Conservation (phyloP, 92 coral and sea anemone genomes). For the Phenganax subtilis region DNA sequence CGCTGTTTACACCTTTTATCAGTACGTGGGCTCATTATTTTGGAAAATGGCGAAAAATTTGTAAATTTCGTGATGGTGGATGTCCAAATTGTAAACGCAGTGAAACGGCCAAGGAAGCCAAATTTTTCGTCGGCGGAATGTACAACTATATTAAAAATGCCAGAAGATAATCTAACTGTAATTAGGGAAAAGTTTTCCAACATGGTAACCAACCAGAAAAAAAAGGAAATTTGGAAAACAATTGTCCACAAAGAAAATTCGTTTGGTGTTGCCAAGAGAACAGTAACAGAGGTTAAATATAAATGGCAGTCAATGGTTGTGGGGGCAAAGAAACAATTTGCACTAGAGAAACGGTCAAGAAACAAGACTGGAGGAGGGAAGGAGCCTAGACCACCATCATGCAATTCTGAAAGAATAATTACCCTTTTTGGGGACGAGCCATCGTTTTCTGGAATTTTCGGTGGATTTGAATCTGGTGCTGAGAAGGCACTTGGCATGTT, state of each 20-base stretch:
- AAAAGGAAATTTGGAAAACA: conserved; percentile 29
- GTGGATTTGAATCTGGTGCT: conserved; percentile 45
- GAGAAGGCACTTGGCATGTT: not conserved
- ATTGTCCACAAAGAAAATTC: conserved; percentile 22
- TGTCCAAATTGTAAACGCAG: not conserved
- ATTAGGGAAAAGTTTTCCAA: conserved; percentile 28
- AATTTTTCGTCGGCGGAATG: conserved; percentile 45
- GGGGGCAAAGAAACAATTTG: conserved; percentile 20
- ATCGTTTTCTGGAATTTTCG: conserved; percentile 44
- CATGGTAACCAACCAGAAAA: conserved; percentile 25
- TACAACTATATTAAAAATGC: conserved; percentile 26
- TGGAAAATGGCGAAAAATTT: not conserved
- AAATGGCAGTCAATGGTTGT: conserved; percentile 42
- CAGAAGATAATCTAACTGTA: not conserved
- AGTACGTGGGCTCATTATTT: conserved; percentile 14
- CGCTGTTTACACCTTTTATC: not conserved
- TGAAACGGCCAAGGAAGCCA: conserved; percentile 28
- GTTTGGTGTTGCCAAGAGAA: conserved; percentile 21
- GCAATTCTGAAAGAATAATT: conserved; percentile 29
- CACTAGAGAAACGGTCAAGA: not conserved
- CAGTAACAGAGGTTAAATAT: conserved; percentile 33
- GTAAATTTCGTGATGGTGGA: not conserved
- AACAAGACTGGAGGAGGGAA: conserved; percentile 39
- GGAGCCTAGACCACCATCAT: conserved; percentile 32
- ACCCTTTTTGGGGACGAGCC: conserved; percentile 51